Percentiles rank a stretch among this genome's conserved stretches.
These are phyloP conservation scores for Flexamia atlantica DNA, from an alignment of 2,888 invertebrate species.

Conservation along the genomic window DNA sequence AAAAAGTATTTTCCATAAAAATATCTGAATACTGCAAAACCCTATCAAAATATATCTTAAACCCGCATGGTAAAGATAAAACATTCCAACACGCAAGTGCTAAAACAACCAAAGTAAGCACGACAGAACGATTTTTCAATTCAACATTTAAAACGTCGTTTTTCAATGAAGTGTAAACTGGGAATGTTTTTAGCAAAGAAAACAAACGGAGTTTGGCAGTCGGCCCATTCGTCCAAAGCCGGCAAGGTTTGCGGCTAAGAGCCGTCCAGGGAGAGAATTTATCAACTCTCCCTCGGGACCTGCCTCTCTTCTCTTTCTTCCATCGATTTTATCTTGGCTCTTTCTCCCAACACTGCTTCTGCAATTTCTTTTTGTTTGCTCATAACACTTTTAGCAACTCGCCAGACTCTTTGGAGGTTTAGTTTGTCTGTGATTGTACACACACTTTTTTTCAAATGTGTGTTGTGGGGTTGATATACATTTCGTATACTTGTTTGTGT, in stretches of 20 bases:
- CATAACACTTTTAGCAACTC: constrained; percentile 32
- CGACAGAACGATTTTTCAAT: no score
- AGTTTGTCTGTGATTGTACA: background rate
- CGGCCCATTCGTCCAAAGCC: constrained; percentile 29
- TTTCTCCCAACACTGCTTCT: constrained; percentile 6
- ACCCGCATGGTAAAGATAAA: no score
- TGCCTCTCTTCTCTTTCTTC: background rate
- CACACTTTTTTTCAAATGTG: no score
- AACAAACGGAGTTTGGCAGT: background rate
- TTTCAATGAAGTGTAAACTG: no score
- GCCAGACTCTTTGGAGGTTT: background rate
- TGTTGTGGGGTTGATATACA: no score
- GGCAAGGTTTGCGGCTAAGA: constrained; percentile 19
- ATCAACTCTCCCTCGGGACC: constrained; percentile 24
- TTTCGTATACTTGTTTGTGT: no score
- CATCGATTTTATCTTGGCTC: constrained; percentile 27
- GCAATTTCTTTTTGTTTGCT: constrained; percentile 18
- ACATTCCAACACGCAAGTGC: no score
- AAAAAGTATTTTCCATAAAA: no score
- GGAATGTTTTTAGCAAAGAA: constrained; percentile 14
- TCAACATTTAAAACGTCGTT: no score
- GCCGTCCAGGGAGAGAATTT: constrained; percentile 29
- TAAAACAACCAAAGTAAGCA: no score
- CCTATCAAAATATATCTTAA: no score
- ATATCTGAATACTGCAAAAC: no score